Evolutionary conservation across 2,888 invertebrate genomes (phyloP).

Genomic region (Chloroclystis v-ata): DNA sequence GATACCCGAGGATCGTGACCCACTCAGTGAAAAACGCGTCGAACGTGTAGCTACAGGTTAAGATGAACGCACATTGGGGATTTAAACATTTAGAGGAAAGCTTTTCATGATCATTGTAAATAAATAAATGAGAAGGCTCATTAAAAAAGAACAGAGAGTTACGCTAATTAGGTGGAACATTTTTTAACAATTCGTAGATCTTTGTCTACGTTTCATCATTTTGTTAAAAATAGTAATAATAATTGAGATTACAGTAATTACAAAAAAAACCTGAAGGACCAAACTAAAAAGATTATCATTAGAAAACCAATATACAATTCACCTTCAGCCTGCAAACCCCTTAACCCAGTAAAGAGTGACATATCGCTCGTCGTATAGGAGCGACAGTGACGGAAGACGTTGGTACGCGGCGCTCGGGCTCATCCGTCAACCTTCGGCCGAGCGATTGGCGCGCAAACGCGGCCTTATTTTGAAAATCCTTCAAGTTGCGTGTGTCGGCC

Average conservation of each 20-base stretch:
- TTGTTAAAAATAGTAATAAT: too few relatives aligned
- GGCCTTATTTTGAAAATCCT: slow-evolving; percentile 20
- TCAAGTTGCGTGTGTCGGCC: slow-evolving; percentile 17
- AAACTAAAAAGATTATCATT: too few relatives aligned
- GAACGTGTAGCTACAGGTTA: slow-evolving; percentile 34
- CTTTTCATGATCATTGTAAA: too few relatives aligned
- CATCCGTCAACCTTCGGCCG: slow-evolving; percentile 25
- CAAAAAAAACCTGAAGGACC: too few relatives aligned
- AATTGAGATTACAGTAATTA: too few relatives aligned
- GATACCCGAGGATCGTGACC: slow-evolving; percentile 30
- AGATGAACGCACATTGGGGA: background rate
- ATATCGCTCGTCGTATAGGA: slow-evolving; percentile 43
- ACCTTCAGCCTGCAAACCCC: background rate
- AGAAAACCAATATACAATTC: too few relatives aligned
- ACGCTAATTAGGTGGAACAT: too few relatives aligned
- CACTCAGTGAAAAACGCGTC: slow-evolving; percentile 39
- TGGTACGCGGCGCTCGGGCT: slow-evolving; percentile 31
- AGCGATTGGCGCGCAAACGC: slow-evolving; percentile 19
- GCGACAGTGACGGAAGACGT: slow-evolving; percentile 50
- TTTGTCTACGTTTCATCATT: too few relatives aligned
- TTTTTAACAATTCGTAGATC: too few relatives aligned
- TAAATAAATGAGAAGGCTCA: too few relatives aligned
- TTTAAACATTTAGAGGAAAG: too few relatives aligned
- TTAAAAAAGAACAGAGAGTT: too few relatives aligned
- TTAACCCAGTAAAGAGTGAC: slow-evolving; percentile 16